Evolutionary conservation across 2,797 vertebrate genomes (phyloP).

Genomic region (Mormyrops attenuatus): DNA sequence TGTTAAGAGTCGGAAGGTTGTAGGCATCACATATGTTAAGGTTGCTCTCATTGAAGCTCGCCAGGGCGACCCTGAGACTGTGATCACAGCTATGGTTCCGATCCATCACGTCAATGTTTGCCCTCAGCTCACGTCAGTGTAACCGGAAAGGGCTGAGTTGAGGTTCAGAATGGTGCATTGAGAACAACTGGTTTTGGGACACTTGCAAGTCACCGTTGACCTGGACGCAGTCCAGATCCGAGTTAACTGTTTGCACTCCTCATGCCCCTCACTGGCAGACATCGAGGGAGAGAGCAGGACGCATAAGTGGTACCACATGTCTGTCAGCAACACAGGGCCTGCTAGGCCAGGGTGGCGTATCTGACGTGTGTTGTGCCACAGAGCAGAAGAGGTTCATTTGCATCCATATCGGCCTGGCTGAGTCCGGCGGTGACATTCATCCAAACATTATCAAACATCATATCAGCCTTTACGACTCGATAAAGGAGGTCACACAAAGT

Average conservation of each 20-base stretch:
- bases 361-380: not conserved
- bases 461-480: not conserved
- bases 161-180: not conserved
- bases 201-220: not conserved
- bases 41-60: not conserved
- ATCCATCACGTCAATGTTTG: constrained; percentile 3
- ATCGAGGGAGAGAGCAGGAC: not conserved
- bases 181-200: not conserved
- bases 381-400: not conserved
- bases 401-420: not conserved
- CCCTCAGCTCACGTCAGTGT: not conserved
- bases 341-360: not conserved
- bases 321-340: not conserved
- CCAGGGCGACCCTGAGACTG: not conserved
- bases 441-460: not conserved
- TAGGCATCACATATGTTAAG: not conserved
- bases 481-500: not conserved
- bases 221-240: not conserved
- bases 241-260: not conserved
- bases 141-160: not conserved
- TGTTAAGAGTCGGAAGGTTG: not conserved
- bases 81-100: not conserved
- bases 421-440: not conserved
- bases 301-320: not conserved
- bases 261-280: not conserved